Conservation (phyloP, 1,140 invertebrate genomes). For the Eumaeus atala region DNA sequence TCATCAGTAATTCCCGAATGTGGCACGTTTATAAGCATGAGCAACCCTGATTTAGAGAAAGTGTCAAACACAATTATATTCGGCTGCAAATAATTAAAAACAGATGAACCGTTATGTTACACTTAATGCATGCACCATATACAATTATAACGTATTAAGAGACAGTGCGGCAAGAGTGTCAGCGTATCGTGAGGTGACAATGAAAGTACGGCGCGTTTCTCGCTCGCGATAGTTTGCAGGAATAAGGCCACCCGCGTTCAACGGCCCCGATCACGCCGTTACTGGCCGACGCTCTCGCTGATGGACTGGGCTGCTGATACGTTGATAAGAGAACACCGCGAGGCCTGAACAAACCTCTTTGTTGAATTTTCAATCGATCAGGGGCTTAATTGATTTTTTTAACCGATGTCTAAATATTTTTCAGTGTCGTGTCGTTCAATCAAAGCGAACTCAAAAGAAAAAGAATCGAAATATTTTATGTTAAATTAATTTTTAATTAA, state of each 20-base stretch:
- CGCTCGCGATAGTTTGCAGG: constrained; percentile 62
- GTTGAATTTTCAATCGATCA: no score
- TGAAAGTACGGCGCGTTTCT: constrained; percentile 70
- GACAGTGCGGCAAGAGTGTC: constrained; percentile 21
- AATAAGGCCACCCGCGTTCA: constrained; percentile 70
- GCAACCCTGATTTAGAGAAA: no score
- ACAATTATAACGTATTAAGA: background rate
- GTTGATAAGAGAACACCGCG: constrained; percentile 11
- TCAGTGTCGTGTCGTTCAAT: background rate
- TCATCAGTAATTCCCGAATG: no score
- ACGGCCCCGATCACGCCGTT: constrained; percentile 63
- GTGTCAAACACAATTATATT: no score
- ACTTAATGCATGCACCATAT: background rate
- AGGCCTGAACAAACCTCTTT: constrained; percentile 1
- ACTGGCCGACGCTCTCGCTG: constrained; percentile 40
- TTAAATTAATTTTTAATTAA: no score
- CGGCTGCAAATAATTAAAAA: background rate
- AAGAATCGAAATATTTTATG: background rate
- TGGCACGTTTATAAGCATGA: no score
- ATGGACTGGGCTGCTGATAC: constrained; percentile 18
- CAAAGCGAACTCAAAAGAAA: background rate
- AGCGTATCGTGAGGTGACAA: constrained; percentile 50
- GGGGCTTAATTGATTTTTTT: no score
- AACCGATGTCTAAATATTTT: background rate
- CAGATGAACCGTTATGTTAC: constrained; percentile 6